Base-by-base conservation (phyloP, 2,113 vertebrate genomes). In the Thryonomys swinderianus region DNA sequence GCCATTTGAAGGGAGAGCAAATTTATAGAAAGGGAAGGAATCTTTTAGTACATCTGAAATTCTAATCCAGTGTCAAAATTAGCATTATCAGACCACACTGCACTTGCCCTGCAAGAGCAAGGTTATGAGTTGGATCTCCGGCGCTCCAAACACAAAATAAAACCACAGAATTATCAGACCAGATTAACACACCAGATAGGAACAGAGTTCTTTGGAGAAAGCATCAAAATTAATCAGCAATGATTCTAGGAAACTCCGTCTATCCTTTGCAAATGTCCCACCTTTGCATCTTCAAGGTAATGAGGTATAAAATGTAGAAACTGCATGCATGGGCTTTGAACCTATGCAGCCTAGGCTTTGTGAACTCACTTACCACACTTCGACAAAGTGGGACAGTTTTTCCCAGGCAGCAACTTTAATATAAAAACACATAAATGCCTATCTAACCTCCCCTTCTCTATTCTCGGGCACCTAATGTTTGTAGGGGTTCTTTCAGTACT, bases 201-300 rank as follows among this genome's bases (percentile, higher is more conserved):
- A 51, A 94, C 6, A 71, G 3, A 84, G n/a, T 82, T 93, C n/a
- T 66, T 74, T 76, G 57, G 62, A 85, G 81, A 78, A 93, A 90
- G 30, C 20, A 57, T 2, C 80, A 32, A 84, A 85, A 81, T 80
- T 86, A 42, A 79, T 51, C 11, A 84, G 30, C 64, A n/a, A 87
- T 30, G 64, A 94, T 23, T 79, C 37, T 16, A 66, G 87, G 53
- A 90, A 88, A 79, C 13, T 11, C 40, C 55, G 10, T 17, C 5
- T 80, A 37, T 37, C 42, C 51, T 88, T 90, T 74, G 74, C 79
- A 73, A 88, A 91, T n/a, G 37, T 55, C 32, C 61, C 37, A 90
- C 69, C 2, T 62, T 91, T 42, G 76, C 61, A 78, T 55, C 85
- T 37, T 25, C 64, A 37, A 88, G 73, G 30, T 67, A 73, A 55